These are phyloP conservation scores for Crioceris asparagi DNA, from an alignment of 2,888 invertebrate species.

Conservation along the genomic window DNA sequence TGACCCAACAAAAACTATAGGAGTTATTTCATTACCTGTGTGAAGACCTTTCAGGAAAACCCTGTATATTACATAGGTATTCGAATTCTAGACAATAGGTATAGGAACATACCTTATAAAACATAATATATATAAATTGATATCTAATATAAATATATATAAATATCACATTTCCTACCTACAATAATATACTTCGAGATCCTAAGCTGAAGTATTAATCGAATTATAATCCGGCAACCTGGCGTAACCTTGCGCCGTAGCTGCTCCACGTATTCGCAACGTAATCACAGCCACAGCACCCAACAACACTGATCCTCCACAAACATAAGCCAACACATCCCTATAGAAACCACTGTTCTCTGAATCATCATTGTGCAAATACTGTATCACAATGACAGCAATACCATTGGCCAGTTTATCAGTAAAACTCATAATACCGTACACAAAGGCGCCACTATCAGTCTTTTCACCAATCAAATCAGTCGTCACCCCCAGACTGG, in stretches of 20 bases:
- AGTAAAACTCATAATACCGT: slow-evolving; percentile 85
- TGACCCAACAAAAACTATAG: no score
- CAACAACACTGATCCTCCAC: slow-evolving; percentile 43
- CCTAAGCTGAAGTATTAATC: slow-evolving; percentile 10
- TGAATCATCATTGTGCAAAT: slow-evolving; percentile 40
- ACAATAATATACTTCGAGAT: neutral
- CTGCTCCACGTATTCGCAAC: slow-evolving; percentile 6
- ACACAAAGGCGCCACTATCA: slow-evolving; percentile 82
- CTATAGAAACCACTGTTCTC: slow-evolving; percentile 42
- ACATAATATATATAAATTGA: no score
- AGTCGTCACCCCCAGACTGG: slow-evolving; percentile 75
- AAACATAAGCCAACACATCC: slow-evolving; percentile 44
- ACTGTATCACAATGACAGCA: slow-evolving; percentile 71
- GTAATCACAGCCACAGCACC: slow-evolving; percentile 38
- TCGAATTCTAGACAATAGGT: no score
- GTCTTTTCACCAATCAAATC: slow-evolving; percentile 77
- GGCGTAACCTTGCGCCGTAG: slow-evolving; percentile 11
- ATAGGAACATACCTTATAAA: no score
- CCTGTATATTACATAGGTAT: no score
- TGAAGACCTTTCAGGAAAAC: no score
- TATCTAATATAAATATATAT: no score
- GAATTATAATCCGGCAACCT: slow-evolving; percentile 15
- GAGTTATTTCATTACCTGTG: no score
- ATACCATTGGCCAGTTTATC: slow-evolving; percentile 85
- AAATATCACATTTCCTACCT: no score